These are phyloP conservation scores for Miltochrista miniata DNA, from an alignment of 2,888 invertebrate species.

Conservation along the genomic window DNA sequence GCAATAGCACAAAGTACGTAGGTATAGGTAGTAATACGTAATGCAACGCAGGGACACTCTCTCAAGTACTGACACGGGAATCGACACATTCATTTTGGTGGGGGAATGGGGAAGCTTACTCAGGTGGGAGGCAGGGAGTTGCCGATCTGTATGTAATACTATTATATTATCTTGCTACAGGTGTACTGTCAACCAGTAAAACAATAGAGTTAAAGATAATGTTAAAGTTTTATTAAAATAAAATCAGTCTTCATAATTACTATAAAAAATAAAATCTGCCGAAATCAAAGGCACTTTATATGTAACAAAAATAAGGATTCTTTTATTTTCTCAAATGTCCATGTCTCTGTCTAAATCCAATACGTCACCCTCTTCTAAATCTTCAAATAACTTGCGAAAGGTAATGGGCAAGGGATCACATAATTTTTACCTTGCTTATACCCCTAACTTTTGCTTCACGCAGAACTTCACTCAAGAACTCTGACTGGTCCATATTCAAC, in stretches of 20 bases:
- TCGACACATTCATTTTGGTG: no score
- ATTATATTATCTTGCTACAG: no score
- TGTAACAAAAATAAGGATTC: slow-evolving; percentile 1
- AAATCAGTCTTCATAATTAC: background rate
- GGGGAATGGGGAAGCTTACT: no score
- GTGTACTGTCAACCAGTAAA: background rate
- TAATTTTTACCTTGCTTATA: slow-evolving; percentile 2
- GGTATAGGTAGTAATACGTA: no score
- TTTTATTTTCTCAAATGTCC: slow-evolving; percentile 1
- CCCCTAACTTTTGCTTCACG: slow-evolving; percentile 3
- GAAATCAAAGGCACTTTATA: background rate
- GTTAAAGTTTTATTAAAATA: background rate
- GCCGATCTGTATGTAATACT: no score
- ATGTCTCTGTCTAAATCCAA: background rate
- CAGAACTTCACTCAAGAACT: background rate
- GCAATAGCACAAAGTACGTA: no score
- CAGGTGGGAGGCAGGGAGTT: no score
- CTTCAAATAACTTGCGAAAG: background rate
- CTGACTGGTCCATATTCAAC: background rate
- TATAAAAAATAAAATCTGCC: background rate
- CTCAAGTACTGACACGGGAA: no score
- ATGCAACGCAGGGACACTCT: no score
- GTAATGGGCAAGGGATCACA: background rate
- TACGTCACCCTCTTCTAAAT: background rate
- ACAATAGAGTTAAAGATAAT: background rate